Percentiles rank a stretch among this genome's conserved stretches.
phyloP scores from a whole-genome alignment of 2,888 invertebrate species.

The Crematogaster levior region DNA sequence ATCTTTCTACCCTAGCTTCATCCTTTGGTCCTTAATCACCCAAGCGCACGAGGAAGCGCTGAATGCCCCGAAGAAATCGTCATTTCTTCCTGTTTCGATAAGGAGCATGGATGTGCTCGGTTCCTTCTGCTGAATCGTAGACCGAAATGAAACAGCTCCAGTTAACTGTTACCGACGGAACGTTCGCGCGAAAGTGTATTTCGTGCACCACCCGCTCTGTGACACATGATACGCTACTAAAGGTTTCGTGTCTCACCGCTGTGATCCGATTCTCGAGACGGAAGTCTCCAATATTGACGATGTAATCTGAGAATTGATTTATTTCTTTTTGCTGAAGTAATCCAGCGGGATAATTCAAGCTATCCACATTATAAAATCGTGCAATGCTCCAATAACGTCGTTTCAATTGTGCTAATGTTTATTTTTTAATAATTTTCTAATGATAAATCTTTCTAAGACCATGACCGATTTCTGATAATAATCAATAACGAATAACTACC shows the following conservation, averaged over 20 bases:
- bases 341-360: not conserved
- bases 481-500: too few relatives aligned
- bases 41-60: not conserved
- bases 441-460: too few relatives aligned
- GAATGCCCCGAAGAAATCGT: conserved; percentile 34
- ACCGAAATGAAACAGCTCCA: not conserved
- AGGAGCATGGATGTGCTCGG: conserved; percentile 8
- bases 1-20: conserved; percentile 14
- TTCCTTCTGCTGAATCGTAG: not conserved
- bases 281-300: not conserved
- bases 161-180: conserved; percentile 25
- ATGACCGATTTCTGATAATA: too few relatives aligned
- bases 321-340: not conserved
- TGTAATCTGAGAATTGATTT: not conserved
- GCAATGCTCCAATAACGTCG: too few relatives aligned
- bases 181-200: conserved; percentile 11
- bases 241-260: conserved; percentile 12
- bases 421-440: too few relatives aligned
- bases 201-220: conserved; percentile 11
- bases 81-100: conserved; percentile 47
- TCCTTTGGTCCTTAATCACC: conserved; percentile 35
- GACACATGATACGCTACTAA: conserved; percentile 29
- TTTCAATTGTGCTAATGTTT: too few relatives aligned
- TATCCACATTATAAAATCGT: not conserved
- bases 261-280: conserved; percentile 20